Conservation (phyloP, 2,797 vertebrate genomes). For the Epinephelus awoara region DNA sequence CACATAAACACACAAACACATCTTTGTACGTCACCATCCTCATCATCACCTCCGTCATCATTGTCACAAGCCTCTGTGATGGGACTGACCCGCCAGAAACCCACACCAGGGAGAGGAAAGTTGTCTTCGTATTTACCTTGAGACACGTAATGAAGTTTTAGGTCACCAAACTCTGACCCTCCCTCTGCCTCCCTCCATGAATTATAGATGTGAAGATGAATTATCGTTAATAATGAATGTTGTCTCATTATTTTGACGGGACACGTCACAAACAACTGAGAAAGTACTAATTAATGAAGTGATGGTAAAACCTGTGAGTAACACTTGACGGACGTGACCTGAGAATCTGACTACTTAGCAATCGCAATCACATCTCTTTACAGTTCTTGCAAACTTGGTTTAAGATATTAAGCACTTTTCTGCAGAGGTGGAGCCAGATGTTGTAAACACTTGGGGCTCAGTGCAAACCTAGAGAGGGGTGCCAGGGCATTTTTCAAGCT, state of each 20-base stretch:
- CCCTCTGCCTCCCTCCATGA: slow-evolving; percentile 51
- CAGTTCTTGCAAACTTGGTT: neutral
- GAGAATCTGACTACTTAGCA: slow-evolving; percentile 6
- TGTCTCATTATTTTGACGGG: slow-evolving; percentile 63
- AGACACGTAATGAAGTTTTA: slow-evolving; percentile 62
- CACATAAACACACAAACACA: neutral
- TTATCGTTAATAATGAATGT: slow-evolving; percentile 70
- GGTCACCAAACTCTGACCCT: slow-evolving; percentile 62
- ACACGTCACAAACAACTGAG: slow-evolving; percentile 58
- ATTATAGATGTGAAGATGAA: slow-evolving; percentile 72
- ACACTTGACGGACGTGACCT: slow-evolving; percentile 11
- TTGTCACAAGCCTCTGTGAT: slow-evolving; percentile 41
- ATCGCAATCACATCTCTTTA: neutral
- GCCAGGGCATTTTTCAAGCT: too few relatives aligned
- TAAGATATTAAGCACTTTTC: neutral
- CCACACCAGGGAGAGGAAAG: slow-evolving; percentile 48
- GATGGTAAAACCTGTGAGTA: slow-evolving; percentile 27
- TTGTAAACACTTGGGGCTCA: too few relatives aligned
- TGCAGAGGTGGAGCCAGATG: too few relatives aligned
- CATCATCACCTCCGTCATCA: slow-evolving; percentile 65
- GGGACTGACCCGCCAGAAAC: slow-evolving; percentile 65
- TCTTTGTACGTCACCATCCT: slow-evolving; percentile 56
- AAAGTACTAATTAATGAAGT: slow-evolving; percentile 57
- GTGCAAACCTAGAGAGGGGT: too few relatives aligned
- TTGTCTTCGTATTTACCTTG: slow-evolving; percentile 57